Evolutionary conservation across 2,888 invertebrate genomes (phyloP), one percentile per base, ranked within the genome.

Genomic region (Sarcophaga carnaria): DNA sequence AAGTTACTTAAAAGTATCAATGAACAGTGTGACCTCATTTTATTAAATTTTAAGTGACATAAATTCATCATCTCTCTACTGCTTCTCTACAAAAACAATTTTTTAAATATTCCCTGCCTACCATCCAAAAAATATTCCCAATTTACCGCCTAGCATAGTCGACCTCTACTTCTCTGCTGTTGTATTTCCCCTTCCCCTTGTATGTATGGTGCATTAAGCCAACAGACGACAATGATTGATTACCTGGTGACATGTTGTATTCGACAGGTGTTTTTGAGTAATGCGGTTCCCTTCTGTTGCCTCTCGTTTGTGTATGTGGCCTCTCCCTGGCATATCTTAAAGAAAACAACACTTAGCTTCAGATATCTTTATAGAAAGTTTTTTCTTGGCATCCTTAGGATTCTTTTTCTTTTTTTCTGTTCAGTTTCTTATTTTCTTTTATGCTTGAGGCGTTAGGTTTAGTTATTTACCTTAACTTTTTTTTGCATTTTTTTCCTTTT

Each of bases 261-360:
- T 85, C 85, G 85, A 82, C 83, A 81, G 79, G 78, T 87, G 88
- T 81, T 75, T 79, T 83, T 85, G 83, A 81, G 45, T 82, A 85
- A 85, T 84, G 80, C 69, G 77, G 66, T 78, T 85, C 80, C 11
- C 25, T 54, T 47, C 54, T 78, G 3, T 75, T 75, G 62, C 60
- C 37, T 37, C n/a, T 11, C 60, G 22, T 27, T 60, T 5, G 14
- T 54, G 17, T 37, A 37, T 37, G 37, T 37, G 10, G 37, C 11
- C 47, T 45, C 47, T 60, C 10, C 22, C 5, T 64, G 47, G n/a
- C 27, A 69, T 62, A 27, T 20, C 66, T 60, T 22, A 60, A 77
- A 60, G 66, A 59, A 70, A 82, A 64, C 37, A 64, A 49, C 37
- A 64, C 66, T 45, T 59, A 76, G 54, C 37, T 67, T n/a, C 45